Evolutionary conservation across 1,140 invertebrate genomes (phyloP), one percentile per base, ranked within the genome.

Genomic region (Plectrocnemia conspersa): DNA sequence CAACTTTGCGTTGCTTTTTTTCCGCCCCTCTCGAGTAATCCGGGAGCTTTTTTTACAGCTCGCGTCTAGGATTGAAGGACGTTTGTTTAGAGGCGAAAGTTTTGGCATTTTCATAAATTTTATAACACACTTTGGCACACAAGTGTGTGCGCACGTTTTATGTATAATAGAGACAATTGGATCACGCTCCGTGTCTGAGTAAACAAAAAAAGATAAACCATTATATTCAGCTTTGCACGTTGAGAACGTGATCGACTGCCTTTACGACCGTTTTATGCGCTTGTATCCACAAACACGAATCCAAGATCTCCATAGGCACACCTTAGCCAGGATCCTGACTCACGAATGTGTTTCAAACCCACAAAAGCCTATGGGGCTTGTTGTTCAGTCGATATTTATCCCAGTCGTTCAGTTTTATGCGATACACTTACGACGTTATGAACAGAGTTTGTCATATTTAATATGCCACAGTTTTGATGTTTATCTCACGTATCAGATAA

Each of bases 301-400:
- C 38, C 2, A 41, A 41, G 38, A 7, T 16, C 19, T 18, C 38
- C 18, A 7, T 41, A 29, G 6, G 6, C 27, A 29, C 27, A 6
- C n/a, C n/a, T n/a, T 29, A n/a, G 27, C 27, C 6, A 29, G 27
- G 27, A n/a, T n/a, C n/a, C 27, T 29, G 6, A n/a, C 27, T 6
- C 27, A n/a, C 6, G 27, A n/a, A 29, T 29, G 36, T 18, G 6
- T 9, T n/a, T 6, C 11, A 40, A 15, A 6, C 18, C 44, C 13
- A 5, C 29, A 13, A 19, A 13, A 50, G 15, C 29, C 35, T 15
- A 16, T 35, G 7, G 18, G 13, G n/a, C 48, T 22, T 25, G 29
- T 46, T 35, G 52, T 58, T 54, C 44, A 46, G 29, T 38, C 44
- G 50, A 58, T 58, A 58, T 58, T 58, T 58, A 58, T 58, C 56